Percentiles rank a stretch among this genome's conserved stretches.
These are phyloP conservation scores for Etheostoma cragini DNA, from an alignment of 2,113 vertebrate genomes.

Conservation along the genomic window DNA sequence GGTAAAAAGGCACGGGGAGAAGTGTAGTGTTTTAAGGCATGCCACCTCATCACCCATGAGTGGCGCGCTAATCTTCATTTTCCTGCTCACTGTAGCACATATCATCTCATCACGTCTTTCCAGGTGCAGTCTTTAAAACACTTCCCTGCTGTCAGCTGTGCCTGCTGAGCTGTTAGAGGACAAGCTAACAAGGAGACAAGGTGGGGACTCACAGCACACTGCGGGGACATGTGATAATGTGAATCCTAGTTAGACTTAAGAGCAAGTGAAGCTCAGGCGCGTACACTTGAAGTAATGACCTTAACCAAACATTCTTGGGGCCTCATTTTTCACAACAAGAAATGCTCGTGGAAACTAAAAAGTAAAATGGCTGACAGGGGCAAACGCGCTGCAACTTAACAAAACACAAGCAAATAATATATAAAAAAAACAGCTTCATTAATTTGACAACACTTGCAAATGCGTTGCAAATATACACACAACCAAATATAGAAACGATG, in stretches of 20 bases:
- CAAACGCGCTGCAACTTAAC: too few relatives aligned
- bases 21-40: slow-evolving; percentile 65
- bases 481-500: too few relatives aligned
- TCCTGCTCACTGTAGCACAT: slow-evolving; percentile 80
- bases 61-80: slow-evolving; percentile 79
- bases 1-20: slow-evolving; percentile 40
- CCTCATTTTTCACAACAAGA: too few relatives aligned
- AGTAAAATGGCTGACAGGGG: too few relatives aligned
- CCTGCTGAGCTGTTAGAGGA: slow-evolving; percentile 62
- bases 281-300: background rate
- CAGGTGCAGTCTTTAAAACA: slow-evolving; percentile 69
- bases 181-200: slow-evolving; percentile 79
- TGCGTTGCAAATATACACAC: too few relatives aligned
- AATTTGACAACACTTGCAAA: too few relatives aligned
- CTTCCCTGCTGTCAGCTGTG: slow-evolving; percentile 56
- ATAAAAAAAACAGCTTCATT: too few relatives aligned
- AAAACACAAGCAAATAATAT: too few relatives aligned
- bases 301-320: too few relatives aligned
- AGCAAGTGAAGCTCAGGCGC: slow-evolving; percentile 19
- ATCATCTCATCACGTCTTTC: slow-evolving; percentile 77
- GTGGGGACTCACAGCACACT: slow-evolving; percentile 38
- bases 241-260: slow-evolving; percentile 32
- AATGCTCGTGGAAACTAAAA: too few relatives aligned
- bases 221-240: slow-evolving; percentile 44
- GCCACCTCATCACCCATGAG: slow-evolving; percentile 65